Conservation (phyloP, 2,888 invertebrate species). For the Scelioninae gen. 2 region DNA sequence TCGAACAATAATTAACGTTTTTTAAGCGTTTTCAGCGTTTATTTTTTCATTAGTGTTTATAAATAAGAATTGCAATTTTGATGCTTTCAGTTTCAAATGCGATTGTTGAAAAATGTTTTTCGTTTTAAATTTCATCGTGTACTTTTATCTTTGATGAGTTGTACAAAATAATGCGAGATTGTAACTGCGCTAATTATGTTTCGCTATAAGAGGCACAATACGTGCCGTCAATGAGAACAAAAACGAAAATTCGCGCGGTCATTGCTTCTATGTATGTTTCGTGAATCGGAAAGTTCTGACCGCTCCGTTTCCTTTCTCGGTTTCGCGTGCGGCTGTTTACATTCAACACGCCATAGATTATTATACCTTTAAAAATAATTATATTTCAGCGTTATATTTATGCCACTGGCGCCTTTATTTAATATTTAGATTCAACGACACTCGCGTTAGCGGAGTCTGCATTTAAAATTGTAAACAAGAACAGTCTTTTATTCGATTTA, state of each 20-base stretch:
- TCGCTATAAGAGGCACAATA: slow-evolving; percentile 23
- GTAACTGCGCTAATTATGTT: slow-evolving; percentile 30
- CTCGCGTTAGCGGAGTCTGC: too few species aligned
- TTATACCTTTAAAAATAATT: slow-evolving; percentile 42
- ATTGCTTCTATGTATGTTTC: slow-evolving; percentile 58
- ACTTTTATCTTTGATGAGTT: too few species aligned
- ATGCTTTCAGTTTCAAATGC: too few species aligned
- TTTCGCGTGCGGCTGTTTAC: slow-evolving; percentile 50
- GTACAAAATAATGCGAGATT: slow-evolving; percentile 22
- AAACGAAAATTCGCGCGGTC: slow-evolving; percentile 58
- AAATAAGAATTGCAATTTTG: too few species aligned
- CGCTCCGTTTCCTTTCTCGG: slow-evolving; percentile 61
- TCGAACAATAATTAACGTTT: too few species aligned
- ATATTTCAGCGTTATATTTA: slow-evolving; percentile 1
- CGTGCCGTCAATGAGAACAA: slow-evolving; percentile 50
- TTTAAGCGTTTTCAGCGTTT: too few species aligned
- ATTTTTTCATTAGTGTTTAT: too few species aligned
- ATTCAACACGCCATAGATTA: slow-evolving; percentile 35
- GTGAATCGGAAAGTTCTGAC: slow-evolving; percentile 60
- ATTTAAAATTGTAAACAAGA: too few species aligned
- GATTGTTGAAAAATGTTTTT: too few species aligned
- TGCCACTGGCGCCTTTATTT: neutral
- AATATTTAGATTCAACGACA: neutral
- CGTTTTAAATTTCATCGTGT: too few species aligned
- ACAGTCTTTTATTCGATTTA: too few species aligned